A percentile compares a stretch with the other conserved stretches of the same genome.
phyloP scores from a whole-genome alignment of 2,888 invertebrate genomes.

The Xanthorhoe spadicearia region DNA sequence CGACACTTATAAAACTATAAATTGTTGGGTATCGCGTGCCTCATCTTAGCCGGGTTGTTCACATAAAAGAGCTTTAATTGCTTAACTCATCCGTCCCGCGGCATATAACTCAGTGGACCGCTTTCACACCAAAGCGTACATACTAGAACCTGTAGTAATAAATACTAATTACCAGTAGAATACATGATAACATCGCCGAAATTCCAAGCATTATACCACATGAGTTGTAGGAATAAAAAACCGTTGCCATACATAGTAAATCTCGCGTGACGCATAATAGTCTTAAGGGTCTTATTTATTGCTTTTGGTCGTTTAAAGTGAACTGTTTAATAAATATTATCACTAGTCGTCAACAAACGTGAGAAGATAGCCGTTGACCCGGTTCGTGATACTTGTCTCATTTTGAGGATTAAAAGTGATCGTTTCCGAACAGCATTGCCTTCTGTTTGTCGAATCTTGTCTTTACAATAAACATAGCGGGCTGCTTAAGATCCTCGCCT shows the following conservation, averaged over 20 bases:
- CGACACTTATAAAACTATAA: constrained; percentile 66
- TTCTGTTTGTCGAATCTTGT: constrained; percentile 75
- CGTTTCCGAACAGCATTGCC: constrained; percentile 70
- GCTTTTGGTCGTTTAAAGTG: constrained; percentile 73
- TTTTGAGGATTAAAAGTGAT: constrained; percentile 80
- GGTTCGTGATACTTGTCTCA: constrained; percentile 83
- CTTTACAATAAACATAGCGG: constrained; percentile 75
- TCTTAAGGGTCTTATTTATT: constrained; percentile 79
- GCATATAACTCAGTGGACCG: constrained; percentile 73
- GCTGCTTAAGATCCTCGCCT: constrained; percentile 62
- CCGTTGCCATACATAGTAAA: constrained; percentile 77
- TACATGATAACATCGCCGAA: constrained; percentile 79
- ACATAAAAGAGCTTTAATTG: constrained; percentile 77
- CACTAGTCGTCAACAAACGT: constrained; percentile 83
- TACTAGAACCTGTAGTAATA: constrained; percentile 71
- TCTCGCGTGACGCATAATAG: constrained; percentile 81
- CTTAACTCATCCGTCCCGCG: constrained; percentile 73
- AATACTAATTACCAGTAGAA: constrained; percentile 84
- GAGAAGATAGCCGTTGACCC: constrained; percentile 83
- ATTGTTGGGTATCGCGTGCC: constrained; percentile 70
- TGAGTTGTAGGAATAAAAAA: constrained; percentile 61
- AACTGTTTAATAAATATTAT: constrained; percentile 84
- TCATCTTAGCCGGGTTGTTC: constrained; percentile 69
- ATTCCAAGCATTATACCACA: constrained; percentile 69
- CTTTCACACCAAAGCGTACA: constrained; percentile 71